Percentiles rank a stretch among this genome's conserved stretches.
These are phyloP conservation scores for Nephrotoma appendiculata DNA, from an alignment of 2,888 invertebrate species.

Conservation along the genomic window DNA sequence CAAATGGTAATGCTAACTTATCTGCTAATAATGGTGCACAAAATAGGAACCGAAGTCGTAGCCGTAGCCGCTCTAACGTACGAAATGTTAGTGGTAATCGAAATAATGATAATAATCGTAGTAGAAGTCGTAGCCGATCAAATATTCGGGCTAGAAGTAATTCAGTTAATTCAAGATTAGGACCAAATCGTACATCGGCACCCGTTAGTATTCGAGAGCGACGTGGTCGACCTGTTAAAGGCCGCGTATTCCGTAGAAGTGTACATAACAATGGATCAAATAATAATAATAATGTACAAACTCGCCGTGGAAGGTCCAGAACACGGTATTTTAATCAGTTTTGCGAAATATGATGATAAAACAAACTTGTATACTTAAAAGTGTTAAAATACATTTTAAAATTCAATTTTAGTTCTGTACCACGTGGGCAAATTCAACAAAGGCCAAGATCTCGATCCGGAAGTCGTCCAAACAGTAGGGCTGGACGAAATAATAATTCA, in stretches of 20 bases:
- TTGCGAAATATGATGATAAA: background rate
- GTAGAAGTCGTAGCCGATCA: background rate
- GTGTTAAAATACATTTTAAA: background rate
- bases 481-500: conserved; percentile 5
- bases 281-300: background rate
- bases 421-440: background rate
- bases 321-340: conserved; percentile 1
- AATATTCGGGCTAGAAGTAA: conserved; percentile 6
- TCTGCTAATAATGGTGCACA: background rate
- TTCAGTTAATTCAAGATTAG: conserved; percentile 10
- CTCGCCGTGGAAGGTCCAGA: conserved; percentile 13
- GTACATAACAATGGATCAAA: background rate
- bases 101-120: background rate
- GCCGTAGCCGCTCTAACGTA: conserved; percentile 11
- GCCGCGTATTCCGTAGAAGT: conserved; percentile 11
- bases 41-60: conserved; percentile 3
- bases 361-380: background rate
- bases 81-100: background rate
- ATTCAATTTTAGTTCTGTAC: background rate
- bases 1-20: conserved; percentile 3
- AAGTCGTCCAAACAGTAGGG: conserved; percentile 19
- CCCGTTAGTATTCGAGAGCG: conserved; percentile 17
- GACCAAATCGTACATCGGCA: conserved; percentile 3
- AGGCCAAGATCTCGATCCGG: conserved; percentile 14
- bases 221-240: conserved; percentile 21